A percentile compares a stretch with the other conserved stretches of the same genome.
phyloP scores from a whole-genome alignment of 2,888 invertebrate genomes.

The Stegophylla sp. region DNA sequence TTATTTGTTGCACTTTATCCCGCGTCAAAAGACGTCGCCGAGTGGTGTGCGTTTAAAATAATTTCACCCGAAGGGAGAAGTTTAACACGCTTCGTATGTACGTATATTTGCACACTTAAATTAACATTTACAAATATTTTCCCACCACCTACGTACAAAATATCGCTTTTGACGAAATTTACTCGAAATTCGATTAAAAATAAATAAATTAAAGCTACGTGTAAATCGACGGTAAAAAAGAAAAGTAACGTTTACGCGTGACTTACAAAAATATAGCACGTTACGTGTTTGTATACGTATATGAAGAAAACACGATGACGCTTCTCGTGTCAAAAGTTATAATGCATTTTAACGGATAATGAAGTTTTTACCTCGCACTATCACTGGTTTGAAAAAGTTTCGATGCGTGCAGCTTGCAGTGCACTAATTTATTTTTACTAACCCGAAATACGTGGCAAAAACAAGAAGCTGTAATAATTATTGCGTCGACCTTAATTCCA shows the following conservation, averaged over 20 bases:
- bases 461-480: neutral
- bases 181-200: no score
- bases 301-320: neutral
- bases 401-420: neutral
- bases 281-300: neutral
- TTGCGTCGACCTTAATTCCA: slow-evolving; percentile 16
- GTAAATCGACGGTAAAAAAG: neutral
- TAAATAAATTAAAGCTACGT: no score
- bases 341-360: neutral
- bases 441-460: neutral
- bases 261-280: slow-evolving; percentile 7
- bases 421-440: neutral
- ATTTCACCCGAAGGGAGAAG: no score
- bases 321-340: slow-evolving; percentile 15
- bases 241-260: neutral
- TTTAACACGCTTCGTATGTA: no score
- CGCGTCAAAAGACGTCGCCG: no score
- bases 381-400: slow-evolving; percentile 9
- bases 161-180: no score
- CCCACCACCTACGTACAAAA: no score
- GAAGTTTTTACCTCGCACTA: neutral
- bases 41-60: no score
- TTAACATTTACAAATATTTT: no score
- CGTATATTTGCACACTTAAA: no score
- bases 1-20: no score